Evolutionary conservation across 92 coral and sea anemone genomes (phyloP), one percentile per base, ranked within the genome.

Genomic region (Epizoanthus illoricatus): DNA sequence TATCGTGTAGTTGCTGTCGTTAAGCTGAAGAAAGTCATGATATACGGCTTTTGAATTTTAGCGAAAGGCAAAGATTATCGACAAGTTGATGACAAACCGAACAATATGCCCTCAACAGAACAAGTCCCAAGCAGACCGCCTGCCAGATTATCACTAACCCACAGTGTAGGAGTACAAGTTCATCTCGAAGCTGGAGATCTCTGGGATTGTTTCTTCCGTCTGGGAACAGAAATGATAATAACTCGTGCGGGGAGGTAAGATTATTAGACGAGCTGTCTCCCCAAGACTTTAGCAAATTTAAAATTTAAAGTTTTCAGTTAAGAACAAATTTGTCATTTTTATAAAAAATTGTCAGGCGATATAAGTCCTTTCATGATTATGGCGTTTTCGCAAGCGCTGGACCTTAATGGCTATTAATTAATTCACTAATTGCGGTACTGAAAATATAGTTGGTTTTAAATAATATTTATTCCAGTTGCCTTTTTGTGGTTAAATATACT

Each of bases 201-300:
- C 69, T 93, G 97, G 97, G 91, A 93, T 63, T 91, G 97, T 69
- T 93, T 93, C 87, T 93, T 88, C 71, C 91, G 97, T 1, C 92
- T 93, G 33, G 97, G 97, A 7, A 93, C 97, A 68, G 97, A 93
- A 69, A 93, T 93, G 97, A 93, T 91, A 28, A 93, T 93, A 65
- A 93, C 97, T 11, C 85, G 92, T 66, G 92, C 95, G 57, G 97
- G 97, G 79, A 89, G 97, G 97, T 93, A 86, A 88, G 96, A 47
- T 4, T 78, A n/a, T 19, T 23, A 52, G 59, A n/a, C 39, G 60
- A 6, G 17, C 8, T 19, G 63, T 52, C 18, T 52, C n/a, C 15
- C 45, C 49, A 7, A 40, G 28, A 13, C 70, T 68, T 68, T 43
- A 13, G 3, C n/a, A 68, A 39, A 68, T 36, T 68, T 40, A 68